Base-by-base conservation (phyloP, 1,140 invertebrate species). In the Cryptotermes secundus region DNA sequence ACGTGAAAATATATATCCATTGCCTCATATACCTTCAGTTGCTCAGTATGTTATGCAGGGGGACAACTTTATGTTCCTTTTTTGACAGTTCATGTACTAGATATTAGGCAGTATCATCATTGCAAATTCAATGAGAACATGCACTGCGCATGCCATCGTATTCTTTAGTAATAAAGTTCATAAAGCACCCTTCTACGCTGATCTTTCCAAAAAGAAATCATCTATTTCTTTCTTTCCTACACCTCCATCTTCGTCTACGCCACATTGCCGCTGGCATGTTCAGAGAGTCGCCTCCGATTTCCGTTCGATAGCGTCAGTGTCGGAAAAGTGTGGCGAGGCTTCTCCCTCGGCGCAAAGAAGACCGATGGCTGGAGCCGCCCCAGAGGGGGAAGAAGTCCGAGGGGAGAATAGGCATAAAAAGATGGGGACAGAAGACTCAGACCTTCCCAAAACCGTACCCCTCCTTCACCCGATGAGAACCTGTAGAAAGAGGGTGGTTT, bases 221-320 rank as follows among this genome's bases (percentile, higher is more conserved):
- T 72, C 26, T 9, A 31, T 16, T 72, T 16, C n/a, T 72, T 14
- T 72, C 26, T 31, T 49, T 49, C 38, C 12, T 38, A 19, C 3
- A 49, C 45, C 45, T 49, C 45, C 45, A 49, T 72, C 59, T 72
- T 72, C 59, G 59, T 72, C n/a, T 72, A 72, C 59, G 26, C 59
- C n/a, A n/a, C 59, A 72, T 72, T 72, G 59, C 26, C 59, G 59
- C 31, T 72, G n/a, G 59, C n/a, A 9, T 7, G 59, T 72, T 31
- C n/a, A 26, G 31, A 72, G n/a, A 26, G 59, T 72, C 59, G 59
- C 59, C 59, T 72, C 59, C 59, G 59, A 72, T 72, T 72, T 72
- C 59, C 59, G 59, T 72, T 72, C 59, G 59, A 72, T 72, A 72
- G 59, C n/a, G 59, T 72, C 59, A 31, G 59, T 31, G 59, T 31